Evolutionary conservation across 1,140 invertebrate genomes (phyloP).

Genomic region (Ylistrum balloti): DNA sequence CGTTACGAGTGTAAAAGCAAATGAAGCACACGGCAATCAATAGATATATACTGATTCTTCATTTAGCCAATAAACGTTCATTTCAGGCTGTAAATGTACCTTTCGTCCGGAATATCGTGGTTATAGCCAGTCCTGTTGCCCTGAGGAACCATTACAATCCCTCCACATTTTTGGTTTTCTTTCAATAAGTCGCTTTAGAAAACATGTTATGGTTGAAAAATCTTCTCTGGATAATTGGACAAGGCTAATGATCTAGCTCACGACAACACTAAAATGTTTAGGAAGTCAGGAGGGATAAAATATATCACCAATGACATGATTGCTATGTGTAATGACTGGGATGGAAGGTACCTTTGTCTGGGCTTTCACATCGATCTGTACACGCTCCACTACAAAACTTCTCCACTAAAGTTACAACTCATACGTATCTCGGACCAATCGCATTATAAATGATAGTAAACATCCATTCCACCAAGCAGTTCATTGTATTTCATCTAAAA

Average conservation of each 20-base stretch:
- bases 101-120: not conserved
- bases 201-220: not conserved
- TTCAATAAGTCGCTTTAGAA: slow-evolving; percentile 1
- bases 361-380: not conserved
- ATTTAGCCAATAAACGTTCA: slow-evolving; percentile 35
- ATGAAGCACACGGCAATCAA: slow-evolving; percentile 26
- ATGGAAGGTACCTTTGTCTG: not conserved
- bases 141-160: not conserved
- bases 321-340: not conserved
- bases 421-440: not conserved
- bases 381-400: not conserved
- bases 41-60: not conserved
- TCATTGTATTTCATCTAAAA: not conserved
- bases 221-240: not conserved
- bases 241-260: not conserved
- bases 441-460: not conserved
- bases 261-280: not conserved
- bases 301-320: not conserved
- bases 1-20: slow-evolving; percentile 27
- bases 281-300: not conserved
- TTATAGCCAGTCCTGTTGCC: not conserved
- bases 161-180: not conserved
- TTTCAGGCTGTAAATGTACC: slow-evolving; percentile 9
- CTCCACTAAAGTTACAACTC: not conserved
- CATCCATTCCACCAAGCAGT: not conserved